Base-by-base conservation (phyloP, 2,113 vertebrate genomes). In the Psettodes erumei region DNA sequence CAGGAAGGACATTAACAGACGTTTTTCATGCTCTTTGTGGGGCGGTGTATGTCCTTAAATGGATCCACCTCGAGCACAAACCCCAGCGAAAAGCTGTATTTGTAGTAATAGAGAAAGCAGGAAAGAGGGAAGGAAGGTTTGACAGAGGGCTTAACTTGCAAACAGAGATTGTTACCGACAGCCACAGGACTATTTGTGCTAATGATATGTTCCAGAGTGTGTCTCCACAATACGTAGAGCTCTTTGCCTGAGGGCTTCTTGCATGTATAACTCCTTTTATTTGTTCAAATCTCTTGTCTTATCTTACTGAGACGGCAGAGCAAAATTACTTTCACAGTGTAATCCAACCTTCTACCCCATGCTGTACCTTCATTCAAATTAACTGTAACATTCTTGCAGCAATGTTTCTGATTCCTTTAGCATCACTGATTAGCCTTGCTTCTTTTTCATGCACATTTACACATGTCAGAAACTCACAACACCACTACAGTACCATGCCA, bases 111-210 rank as follows among this genome's bases (percentile, higher is more conserved):
- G 68, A 76, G 72, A 35, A 62, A 58, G 73, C 32, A 43, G 69
- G 40, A 55, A 82, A 19, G 47, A 45, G 71, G 54, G 61, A 66
- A 73, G 68, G 75, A 79, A 78, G 71, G n/a, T 73, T 85, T 62
- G 64, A 77, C 56, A 53, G 81, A 61, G 72, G 59, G 76, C 79
- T 71, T 61, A 59, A 82, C 79, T 84, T 89, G 86, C 86, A 84
- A 87, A 90, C 77, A 76, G 55, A 86, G 80, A 89, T 86, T 83
- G 85, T 86, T 90, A 82, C 78, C 54, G 88, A 90, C 91, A 90
- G 90, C 90, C 83, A 92, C 81, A 86, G 86, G 89, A 90, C 84
- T 86, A 79, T 92, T 91, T 90, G 83, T 82, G 85, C 79, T 90
- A 90, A 91, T 90, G 90, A 90, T 88, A 87, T 86, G 83, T 93